Base-by-base conservation (phyloP, 2,797 vertebrate genomes). In the Dermochelys coriacea region DNA sequence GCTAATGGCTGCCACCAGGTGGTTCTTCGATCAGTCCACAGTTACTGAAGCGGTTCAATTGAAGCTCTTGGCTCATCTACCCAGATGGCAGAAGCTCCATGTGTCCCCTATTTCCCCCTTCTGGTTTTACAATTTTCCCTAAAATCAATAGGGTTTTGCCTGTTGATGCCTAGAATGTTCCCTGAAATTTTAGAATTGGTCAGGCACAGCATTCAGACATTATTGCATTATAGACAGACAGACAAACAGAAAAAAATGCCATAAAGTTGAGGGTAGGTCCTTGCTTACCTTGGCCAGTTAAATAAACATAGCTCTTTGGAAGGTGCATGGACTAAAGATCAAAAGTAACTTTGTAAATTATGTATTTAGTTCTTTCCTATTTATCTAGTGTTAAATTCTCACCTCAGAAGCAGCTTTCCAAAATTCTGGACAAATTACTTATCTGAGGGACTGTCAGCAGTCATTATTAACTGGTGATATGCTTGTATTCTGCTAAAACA, bases 211-310 rank as follows among this genome's bases (percentile, higher is more conserved):
- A 71, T 71, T 41, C 18, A n/a, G 11, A 41, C 5, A 9, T 71
- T 41, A 41, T 71, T 11, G 10, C 9, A 10, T 41, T 61, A 59
- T 31, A 61, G 31, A 16, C 29, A 59, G 57, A 59, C 12, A 59
- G 57, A 59, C 57, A 59, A 71, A 41, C 21, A 41, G 68, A 41
- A 71, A 71, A 37, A 23, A 52, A 52, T 23, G n/a, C n/a, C 64
- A 71, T n/a, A 19, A 37, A 14, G 57, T 15, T 31, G 59, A 61
- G 29, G 8, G 10, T 37, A 37, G 19, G n/a, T n/a, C 64, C 64
- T 68, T 37, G 64, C n/a, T 68, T 18, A n/a, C 18, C 0, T 0
- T 49, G n/a, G 8, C 25, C 10, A 0, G 0, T 71, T 15, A 14
- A 64, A 64, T 52, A 52, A 21, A 52, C 27, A 11, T 27, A 47